Evolutionary conservation across 2,888 invertebrate genomes (phyloP).

Genomic region (Pterostichus niger): DNA sequence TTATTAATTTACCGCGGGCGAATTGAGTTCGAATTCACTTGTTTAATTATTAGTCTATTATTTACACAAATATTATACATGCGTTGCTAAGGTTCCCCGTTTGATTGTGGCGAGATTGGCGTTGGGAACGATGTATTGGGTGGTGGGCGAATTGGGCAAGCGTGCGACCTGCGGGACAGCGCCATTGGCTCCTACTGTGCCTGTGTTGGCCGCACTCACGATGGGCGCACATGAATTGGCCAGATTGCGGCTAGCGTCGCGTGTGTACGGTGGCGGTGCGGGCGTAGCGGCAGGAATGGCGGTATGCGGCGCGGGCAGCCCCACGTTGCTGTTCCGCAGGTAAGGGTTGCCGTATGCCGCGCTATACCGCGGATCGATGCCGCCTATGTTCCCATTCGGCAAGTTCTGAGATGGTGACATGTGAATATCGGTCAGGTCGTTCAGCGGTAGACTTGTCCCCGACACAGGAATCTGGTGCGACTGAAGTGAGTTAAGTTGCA

Average conservation of each 20-base stretch:
- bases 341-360: conserved; percentile 95
- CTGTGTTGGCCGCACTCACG: conserved; percentile 74
- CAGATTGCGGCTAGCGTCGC: conserved; percentile 74
- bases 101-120: conserved; percentile 81
- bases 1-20: conserved; percentile 17
- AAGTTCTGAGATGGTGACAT: conserved; percentile 72
- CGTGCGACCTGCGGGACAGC: conserved; percentile 79
- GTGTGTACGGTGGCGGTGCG: conserved; percentile 87
- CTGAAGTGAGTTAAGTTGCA: conserved; percentile 76
- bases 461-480: conserved; percentile 73
- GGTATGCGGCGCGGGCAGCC: conserved; percentile 81
- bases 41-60: conserved; percentile 58
- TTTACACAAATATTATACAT: conserved; percentile 79
- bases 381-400: conserved; percentile 74
- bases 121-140: conserved; percentile 80
- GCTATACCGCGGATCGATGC: conserved; percentile 91
- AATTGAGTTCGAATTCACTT: conserved; percentile 36
- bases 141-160: conserved; percentile 77
- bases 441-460: conserved; percentile 73
- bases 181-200: conserved; percentile 77
- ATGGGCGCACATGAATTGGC: conserved; percentile 73
- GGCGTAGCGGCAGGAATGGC: conserved; percentile 89
- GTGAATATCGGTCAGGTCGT: conserved; percentile 75
- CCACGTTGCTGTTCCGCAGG: conserved; percentile 84
- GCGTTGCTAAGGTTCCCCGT: conserved; percentile 83